A percentile compares a stretch with the other conserved stretches of the same genome.
phyloP scores from a whole-genome alignment of 1,140 invertebrate species.

The Hypothenemus hampei region DNA sequence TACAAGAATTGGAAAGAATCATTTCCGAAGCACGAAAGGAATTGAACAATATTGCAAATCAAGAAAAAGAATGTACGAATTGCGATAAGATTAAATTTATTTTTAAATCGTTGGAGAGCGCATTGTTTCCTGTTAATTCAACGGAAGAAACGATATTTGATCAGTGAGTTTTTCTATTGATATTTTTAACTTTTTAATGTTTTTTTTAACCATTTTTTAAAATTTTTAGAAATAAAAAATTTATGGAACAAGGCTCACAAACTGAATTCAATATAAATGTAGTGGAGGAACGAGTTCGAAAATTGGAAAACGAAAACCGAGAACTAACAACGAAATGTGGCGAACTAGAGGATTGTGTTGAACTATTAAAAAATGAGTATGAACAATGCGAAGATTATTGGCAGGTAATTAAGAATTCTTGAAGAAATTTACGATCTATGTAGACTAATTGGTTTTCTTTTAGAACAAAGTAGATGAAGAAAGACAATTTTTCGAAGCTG shows the following conservation, averaged over 20 bases:
- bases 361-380: conserved; percentile 68
- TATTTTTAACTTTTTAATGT: not conserved
- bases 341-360: conserved; percentile 66
- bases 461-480: conserved; percentile 69
- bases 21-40: conserved; percentile 24
- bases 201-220: not conserved
- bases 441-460: conserved; percentile 2
- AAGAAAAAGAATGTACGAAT: conserved; percentile 27
- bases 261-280: conserved; percentile 24
- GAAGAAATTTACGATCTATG: not conserved
- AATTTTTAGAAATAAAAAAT: not conserved
- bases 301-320: conserved; percentile 46
- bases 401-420: conserved; percentile 43
- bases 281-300: conserved; percentile 27
- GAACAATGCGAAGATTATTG: conserved; percentile 84
- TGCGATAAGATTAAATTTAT: conserved; percentile 28
- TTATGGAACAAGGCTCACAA: conserved; percentile 21
- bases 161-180: not conserved
- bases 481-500: conserved; percentile 65
- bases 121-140: conserved; percentile 5
- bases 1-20: conserved; percentile 32
- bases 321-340: conserved; percentile 53
- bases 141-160: not conserved
- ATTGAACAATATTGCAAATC: conserved; percentile 30
- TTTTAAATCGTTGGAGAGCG: conserved; percentile 26